Base-by-base conservation (phyloP, 2,797 vertebrate genomes). In the Petrocephalus sullivani region DNA sequence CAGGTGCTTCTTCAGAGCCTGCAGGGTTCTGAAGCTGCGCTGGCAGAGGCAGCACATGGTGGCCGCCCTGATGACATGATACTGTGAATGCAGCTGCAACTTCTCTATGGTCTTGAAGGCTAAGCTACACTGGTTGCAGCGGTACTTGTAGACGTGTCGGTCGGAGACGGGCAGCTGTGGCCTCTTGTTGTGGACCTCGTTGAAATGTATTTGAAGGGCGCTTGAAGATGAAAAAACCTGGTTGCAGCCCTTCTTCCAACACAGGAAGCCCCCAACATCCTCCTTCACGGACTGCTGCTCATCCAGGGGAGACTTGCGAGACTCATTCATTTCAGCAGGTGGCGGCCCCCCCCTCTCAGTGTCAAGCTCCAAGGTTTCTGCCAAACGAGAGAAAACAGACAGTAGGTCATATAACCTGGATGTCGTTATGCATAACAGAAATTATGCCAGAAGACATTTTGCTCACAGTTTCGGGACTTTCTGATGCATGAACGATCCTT, bases 21-120 rank as follows among this genome's bases (percentile, higher is more conserved):
- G 98, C 88, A 99, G 96, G 89, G 98, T 99, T 91, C 98, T 96
- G 93, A 99, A 99, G 92, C 97, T 99, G 91, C 98, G 96, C 93
- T 99, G 98, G 92, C 98, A 99, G 89, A 99, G 97, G 91, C 98
- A 99, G 93, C 98, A 99, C 98, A 99, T 99, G 33, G 98, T 99
- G 91, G 98, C 98, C 0, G 98, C 98, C 89, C 98, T 94, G 93
- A 99, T 99, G 89, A 98, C 98, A 0, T 99, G 98, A 94, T 99
- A 99, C 92, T 99, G 98, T 1, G 98, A 99, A 92, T 99, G 98
- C 53, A 99, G 96, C 93, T 99, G 98, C 54, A 99, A 95, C 91
- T 99, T 99, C 91, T 99, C 98, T 4, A 99, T 95, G 23, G 98
- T 99, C 93, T 99, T 99, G 94, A 99, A 99, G 0, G 98, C 98